Evolutionary conservation across 53 echinoderm and acorn worm species (phyloP), one percentile per base, ranked within the genome.

Genomic region (Arbacia lixula): DNA sequence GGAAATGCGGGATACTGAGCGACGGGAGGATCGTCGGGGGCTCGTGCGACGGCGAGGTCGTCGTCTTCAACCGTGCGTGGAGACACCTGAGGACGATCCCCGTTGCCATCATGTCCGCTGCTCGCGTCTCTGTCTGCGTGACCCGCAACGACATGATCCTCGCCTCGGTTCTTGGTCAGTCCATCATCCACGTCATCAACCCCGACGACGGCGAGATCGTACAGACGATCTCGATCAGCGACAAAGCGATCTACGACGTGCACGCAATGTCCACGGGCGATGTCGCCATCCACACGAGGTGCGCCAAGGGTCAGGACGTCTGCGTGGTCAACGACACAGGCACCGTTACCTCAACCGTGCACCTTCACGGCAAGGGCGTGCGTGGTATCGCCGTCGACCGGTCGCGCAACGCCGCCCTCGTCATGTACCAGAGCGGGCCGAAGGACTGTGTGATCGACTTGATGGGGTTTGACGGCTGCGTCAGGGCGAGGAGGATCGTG

Each of bases 11-110:
- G 2, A 42, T 43, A 19, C 71, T 49, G 9, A 12, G 28, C 5
- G 50, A 43, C 5, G 71, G 71, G 6, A 20, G 71, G 29, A 49
- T 71, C 71, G 71, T 71, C 39, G 41, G 41, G 2, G 71, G 71
- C 12, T 42, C 71, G 17, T 71, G 71, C 21, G 71, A 71, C 28
- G 71, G 71, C 25, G 71, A 71, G 12, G 71, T 71, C 49, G 71
- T 71, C 27, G 19, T 71, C 29, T 43, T 71, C 28, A 43, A 71
- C 31, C 71, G 27, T 16, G 29, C 50, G 17, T 43, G 46, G 71
- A 71, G 43, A 43, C 71, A 43, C 6, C 29, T 43, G 22, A 27
- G 29, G 29, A 43, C 71, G 5, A 71, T 71, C 49, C 40, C 29
- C 49, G 71, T 71, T 2, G 41, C 43, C 20, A 40, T 42, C 12